Base-by-base conservation (phyloP, 1,140 invertebrate genomes). In the Tetramorium alpestre region DNA sequence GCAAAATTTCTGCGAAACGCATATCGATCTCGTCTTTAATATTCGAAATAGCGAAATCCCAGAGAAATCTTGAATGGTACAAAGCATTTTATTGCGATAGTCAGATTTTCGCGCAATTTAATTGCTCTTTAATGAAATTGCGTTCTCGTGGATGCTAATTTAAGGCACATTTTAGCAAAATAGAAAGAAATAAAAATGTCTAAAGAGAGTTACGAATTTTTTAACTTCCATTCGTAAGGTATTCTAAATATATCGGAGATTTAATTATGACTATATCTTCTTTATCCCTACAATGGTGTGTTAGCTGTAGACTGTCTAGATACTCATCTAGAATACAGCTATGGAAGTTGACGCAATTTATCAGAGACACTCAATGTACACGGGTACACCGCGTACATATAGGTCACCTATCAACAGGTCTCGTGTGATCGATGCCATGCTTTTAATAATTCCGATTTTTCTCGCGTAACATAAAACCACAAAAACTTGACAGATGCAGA, bases 381-480 rank as follows among this genome's bases (percentile, higher is more conserved):
- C 22, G 28, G 18, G 18, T 78, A 25, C 60, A 76, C 47, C 6
- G 38, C 49, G 51, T 62, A 75, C 28, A 54, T 85, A 72, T 85
- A 72, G 72, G 13, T 65, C 13, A 41, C 18, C 49, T 87, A 90
- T 87, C 88, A 90, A 88, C 86, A 90, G 88, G 88, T 89, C 67
- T 85, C 60, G 51, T 77, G 51, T 81, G 85, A 90, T 90, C 88
- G 86, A 90, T 89, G 60, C 25, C 4, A n/a, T n/a, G 67, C 44
- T 89, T 87, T 89, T 90, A 90, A 87, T 90, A 90, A 89, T 87
- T 75, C 88, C 54, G n/a, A 22, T 69, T 72, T 72, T 49, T 78
- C 73, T 56, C 62, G 22, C n/a, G 22, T 10, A 54, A 54, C 51
- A 25, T 51, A 38, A 81, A 60, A 78, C 49, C 44, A 11, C 28